Evolutionary conservation across 2,113 vertebrate genomes (phyloP).

Genomic region (Notothenia rossii): DNA sequence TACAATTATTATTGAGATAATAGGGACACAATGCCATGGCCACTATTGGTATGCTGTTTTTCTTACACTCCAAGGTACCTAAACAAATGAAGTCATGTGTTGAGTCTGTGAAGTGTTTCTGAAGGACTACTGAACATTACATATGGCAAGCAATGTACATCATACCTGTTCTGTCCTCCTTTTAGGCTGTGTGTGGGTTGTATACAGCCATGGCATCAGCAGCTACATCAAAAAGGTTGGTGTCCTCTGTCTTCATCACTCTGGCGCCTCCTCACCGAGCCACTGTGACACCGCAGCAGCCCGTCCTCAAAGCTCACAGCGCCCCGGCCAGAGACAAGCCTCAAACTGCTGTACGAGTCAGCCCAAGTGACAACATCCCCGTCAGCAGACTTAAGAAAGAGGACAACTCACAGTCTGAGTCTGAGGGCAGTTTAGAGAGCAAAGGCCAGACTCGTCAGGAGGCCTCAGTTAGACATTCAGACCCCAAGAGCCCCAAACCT

Average conservation of each 20-base stretch:
- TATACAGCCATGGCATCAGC: slow-evolving; percentile 78
- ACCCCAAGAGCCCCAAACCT: slow-evolving; percentile 32
- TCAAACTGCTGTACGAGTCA: slow-evolving; percentile 51
- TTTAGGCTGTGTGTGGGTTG: slow-evolving; percentile 33
- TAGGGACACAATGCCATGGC: not conserved
- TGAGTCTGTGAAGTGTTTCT: not conserved
- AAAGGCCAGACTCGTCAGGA: slow-evolving; percentile 9
- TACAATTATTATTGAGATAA: not conserved
- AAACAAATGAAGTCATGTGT: not conserved
- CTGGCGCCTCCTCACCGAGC: slow-evolving; percentile 85
- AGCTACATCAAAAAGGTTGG: slow-evolving; percentile 86
- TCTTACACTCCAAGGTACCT: not conserved
- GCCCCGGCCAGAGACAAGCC: slow-evolving; percentile 54
- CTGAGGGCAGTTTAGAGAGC: slow-evolving; percentile 6
- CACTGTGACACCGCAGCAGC: slow-evolving; percentile 74
- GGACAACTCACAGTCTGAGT: slow-evolving; percentile 15
- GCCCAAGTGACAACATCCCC: slow-evolving; percentile 44
- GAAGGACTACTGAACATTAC: not conserved
- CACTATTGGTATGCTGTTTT: not conserved
- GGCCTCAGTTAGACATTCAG: slow-evolving; percentile 1
- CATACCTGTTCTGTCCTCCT: slow-evolving; percentile 26
- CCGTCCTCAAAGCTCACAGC: slow-evolving; percentile 64
- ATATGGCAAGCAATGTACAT: not conserved
- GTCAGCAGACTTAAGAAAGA: slow-evolving; percentile 41
- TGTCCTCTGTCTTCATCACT: slow-evolving; percentile 93